These are phyloP conservation scores for Argopecten irradians DNA, from an alignment of 1,140 invertebrate genomes.

Conservation along the genomic window DNA sequence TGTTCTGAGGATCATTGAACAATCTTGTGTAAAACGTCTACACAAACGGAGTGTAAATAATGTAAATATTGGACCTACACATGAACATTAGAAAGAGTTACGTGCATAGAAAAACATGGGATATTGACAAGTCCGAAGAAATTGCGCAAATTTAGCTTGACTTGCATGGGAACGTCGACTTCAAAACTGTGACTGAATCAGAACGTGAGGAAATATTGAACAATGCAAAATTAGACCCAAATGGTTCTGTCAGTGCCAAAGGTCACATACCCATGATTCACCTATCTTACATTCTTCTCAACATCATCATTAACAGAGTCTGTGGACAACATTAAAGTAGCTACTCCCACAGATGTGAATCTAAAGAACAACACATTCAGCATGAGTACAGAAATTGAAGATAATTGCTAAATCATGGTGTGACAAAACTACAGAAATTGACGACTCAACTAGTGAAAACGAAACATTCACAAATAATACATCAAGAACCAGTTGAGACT, in stretches of 20 bases:
- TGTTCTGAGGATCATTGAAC: not conserved
- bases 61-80: not conserved
- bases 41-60: not conserved
- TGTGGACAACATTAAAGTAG: not conserved
- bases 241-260: not conserved
- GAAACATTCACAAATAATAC: too few relatives aligned
- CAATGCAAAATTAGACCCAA: too few relatives aligned
- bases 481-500: not conserved
- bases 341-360: not conserved
- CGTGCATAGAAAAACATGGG: not conserved
- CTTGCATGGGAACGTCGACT: not conserved
- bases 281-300: too few relatives aligned
- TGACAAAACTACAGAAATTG: not conserved
- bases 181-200: not conserved
- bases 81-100: not conserved
- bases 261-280: not conserved
- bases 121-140: not conserved
- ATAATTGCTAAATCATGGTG: not conserved
- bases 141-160: not conserved
- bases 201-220: not conserved
- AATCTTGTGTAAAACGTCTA: not conserved
- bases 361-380: not conserved
- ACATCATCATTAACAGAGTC: not conserved
- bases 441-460: too few relatives aligned
- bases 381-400: not conserved